Base-by-base conservation (phyloP, 2,797 vertebrate genomes). In the Erpetoichthys calabaricus region DNA sequence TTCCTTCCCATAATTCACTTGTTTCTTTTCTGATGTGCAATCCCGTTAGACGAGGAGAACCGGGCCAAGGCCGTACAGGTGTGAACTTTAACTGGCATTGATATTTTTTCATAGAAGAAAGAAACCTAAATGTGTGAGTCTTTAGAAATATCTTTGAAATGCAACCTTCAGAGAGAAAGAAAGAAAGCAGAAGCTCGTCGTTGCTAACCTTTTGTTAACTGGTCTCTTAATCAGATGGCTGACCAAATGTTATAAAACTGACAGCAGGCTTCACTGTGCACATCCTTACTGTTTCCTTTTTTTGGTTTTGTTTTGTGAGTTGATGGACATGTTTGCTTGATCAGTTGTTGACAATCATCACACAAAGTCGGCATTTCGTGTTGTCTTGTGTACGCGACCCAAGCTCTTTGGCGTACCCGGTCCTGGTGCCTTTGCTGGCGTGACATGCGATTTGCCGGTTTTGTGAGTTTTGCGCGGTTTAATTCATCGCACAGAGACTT, bases 81-180 rank as follows among this genome's bases (percentile, higher is more conserved):
- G 25, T 25, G 25, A 25, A 25, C 25, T 25, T 25, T 65, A 64
- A 68, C 63, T 69, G 69, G 59, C 68, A 59, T 70, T 68, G 61
- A 67, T 68, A 61, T 64, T 25, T 25, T 25, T 64, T 64, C 67
- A 61, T 67, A 58, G 64, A 58, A 62, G 56, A 58, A 56, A 60
- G 64, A 46, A 47, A 63, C 67, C 59, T 57, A 55, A 63, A 62
- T 47, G 53, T 57, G 60, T 61, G 59, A 49, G 51, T 65, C 60
- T 73, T 63, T 68, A 62, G 60, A 68, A 68, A 68, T 68, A 62
- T 65, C 69, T 66, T 59, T 58, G 57, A 62, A 53, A 58, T 58
- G 64, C 55, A 55, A 59, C 63, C 61, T 61, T 42, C 63, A 56
- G 61, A 55, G 50, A 53, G 9, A 8, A 6, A n/a, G 43, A 44